Conservation (phyloP, 2,797 vertebrate species). For the Peromyscus nudipes region DNA sequence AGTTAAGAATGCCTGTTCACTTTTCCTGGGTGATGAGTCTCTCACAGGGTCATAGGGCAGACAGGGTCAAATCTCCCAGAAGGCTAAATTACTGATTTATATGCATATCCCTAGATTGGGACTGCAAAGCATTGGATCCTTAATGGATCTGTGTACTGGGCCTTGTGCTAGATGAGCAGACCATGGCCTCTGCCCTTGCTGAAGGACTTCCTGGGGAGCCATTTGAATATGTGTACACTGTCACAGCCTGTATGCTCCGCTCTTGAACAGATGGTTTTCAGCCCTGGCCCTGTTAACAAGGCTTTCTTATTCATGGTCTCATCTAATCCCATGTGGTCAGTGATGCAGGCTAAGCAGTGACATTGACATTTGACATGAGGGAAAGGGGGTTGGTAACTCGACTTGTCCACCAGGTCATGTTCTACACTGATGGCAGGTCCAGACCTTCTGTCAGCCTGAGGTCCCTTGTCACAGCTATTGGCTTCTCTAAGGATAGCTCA, state of each 20-base stretch:
- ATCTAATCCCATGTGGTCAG: neutral
- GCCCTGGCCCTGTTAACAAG: neutral
- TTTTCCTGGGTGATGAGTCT: neutral
- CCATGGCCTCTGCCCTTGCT: neutral
- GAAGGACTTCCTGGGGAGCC: neutral
- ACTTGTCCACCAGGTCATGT: neutral
- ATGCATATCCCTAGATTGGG: neutral
- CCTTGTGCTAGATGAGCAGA: neutral
- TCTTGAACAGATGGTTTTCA: neutral
- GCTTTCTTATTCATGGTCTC: neutral
- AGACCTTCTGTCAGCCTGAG: neutral
- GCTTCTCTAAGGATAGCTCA: neutral
- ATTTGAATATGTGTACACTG: neutral
- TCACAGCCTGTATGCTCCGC: neutral
- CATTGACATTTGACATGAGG: neutral
- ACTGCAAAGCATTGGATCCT: neutral
- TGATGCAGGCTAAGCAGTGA: neutral
- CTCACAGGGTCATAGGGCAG: neutral
- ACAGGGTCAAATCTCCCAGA: neutral
- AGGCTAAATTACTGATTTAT: neutral
- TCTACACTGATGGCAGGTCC: neutral
- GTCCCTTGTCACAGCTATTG: neutral
- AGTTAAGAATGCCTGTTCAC: neutral
- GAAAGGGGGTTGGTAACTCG: neutral
- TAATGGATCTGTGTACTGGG: neutral